Conservation (phyloP, 2,113 vertebrate genomes). For the Sander lucioperca region DNA sequence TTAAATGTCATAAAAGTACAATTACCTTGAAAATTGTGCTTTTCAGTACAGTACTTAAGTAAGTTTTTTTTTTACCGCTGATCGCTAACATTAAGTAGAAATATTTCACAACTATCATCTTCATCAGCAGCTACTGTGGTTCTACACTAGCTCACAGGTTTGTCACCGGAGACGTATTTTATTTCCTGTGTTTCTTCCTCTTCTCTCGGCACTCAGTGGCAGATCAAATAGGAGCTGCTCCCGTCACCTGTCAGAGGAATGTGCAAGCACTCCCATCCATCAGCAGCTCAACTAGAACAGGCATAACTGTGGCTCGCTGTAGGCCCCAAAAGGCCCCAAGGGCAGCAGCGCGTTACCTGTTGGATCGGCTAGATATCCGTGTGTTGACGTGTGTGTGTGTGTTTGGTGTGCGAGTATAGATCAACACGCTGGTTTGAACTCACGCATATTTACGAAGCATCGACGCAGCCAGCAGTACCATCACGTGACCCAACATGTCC, state of each 20-base stretch:
- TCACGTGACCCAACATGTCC: conserved; percentile 83
- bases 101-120: conserved; percentile 8
- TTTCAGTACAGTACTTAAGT: background rate
- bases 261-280: conserved; percentile 75
- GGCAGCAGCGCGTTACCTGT: conserved; percentile 67
- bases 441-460: conserved; percentile 67
- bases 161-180: conserved; percentile 38
- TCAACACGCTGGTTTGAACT: conserved; percentile 41
- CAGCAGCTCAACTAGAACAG: conserved; percentile 72
- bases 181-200: conserved; percentile 76
- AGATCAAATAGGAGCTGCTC: conserved; percentile 81
- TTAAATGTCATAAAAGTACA: background rate
- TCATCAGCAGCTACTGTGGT: conserved; percentile 6
- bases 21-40: background rate
- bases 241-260: conserved; percentile 85
- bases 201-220: conserved; percentile 79
- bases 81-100: background rate
- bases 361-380: conserved; percentile 14
- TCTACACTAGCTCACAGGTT: conserved; percentile 22
- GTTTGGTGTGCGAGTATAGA: conserved; percentile 13
- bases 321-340: conserved; percentile 62
- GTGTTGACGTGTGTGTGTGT: background rate
- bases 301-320: conserved; percentile 52
- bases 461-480: conserved; percentile 67
- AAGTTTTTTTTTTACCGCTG: background rate